Base-by-base conservation (phyloP, 2,113 vertebrate species). In the Microcebus ravelobensis region DNA sequence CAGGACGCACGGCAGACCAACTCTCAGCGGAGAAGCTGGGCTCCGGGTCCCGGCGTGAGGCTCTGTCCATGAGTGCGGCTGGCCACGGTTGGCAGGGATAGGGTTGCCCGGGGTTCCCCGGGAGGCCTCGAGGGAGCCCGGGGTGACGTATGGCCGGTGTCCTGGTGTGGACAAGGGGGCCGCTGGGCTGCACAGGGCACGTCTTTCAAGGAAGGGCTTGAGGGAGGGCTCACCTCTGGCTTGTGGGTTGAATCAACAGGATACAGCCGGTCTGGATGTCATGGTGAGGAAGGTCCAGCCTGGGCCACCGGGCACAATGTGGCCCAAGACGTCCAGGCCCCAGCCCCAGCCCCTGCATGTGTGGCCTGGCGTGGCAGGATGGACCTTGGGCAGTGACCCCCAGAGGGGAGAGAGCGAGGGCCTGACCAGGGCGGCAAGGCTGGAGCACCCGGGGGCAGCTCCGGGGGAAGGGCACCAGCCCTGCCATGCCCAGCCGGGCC, bases 401-500 rank as follows among this genome's bases (percentile, higher is more conserved):
- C 25, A 1, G 71, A 74, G 39, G 39, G 14, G 39, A 45, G 39
- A 25, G 39, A 45, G 39, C 25, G 7, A 39, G 36, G 71, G 71
- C 12, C 7, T 15, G 71, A 74, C 71, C 39, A 29, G 23, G 13
- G 71, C 39, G 25, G 23, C 71, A 45, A 12, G 71, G 39, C 42
- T 13, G 36, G 39, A 45, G 71, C 7, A 5, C 25, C 25, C 4
- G 9, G 59, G 39, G 6, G 14, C 71, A 73, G 39, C 39, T 45
- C 39, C 39, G 0, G 6, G 15, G 13, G 25, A 2, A 6, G 39
- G 12, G 3, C 25, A 14, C 23, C 3, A 25, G 23, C 59, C 9
- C 59, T 27, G 59, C 59, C 59, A 61, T 25, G 9, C 23, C 55
- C 23, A 27, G 9, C 29, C 29, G 50, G 73, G 17, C 9, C 74